Evolutionary conservation across 2,113 vertebrate species (phyloP).

Genomic region (Oreochromis niloticus): DNA sequence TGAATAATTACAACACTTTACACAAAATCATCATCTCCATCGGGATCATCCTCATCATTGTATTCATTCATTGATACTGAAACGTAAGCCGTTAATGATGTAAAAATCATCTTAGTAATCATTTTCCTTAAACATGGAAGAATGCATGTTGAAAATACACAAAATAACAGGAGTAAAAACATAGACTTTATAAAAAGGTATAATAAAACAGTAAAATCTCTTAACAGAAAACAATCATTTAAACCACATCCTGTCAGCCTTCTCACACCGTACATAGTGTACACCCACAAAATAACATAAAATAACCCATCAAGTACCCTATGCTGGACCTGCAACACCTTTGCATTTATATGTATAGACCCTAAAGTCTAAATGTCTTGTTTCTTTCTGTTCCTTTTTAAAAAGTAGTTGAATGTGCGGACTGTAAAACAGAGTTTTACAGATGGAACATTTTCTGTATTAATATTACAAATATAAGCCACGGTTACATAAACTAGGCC

Average conservation of each 20-base stretch:
- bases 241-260: not conserved
- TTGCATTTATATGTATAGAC: not conserved
- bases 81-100: too few relatives aligned
- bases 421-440: not conserved
- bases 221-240: rapidly evolving
- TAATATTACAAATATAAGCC: not conserved
- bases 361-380: not conserved
- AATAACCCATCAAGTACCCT: not conserved
- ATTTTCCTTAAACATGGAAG: too few relatives aligned
- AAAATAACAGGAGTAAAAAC: too few relatives aligned
- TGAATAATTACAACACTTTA: too few relatives aligned
- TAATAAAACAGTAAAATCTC: too few relatives aligned
- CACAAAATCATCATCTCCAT: too few relatives aligned
- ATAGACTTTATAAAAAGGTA: too few relatives aligned
- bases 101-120: too few relatives aligned
- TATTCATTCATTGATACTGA: too few relatives aligned
- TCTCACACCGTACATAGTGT: not conserved
- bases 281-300: not conserved
- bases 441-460: not conserved
- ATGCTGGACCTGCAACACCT: not conserved
- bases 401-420: not conserved
- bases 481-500: not conserved
- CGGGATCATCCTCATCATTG: too few relatives aligned
- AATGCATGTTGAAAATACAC: too few relatives aligned
- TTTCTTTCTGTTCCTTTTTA: not conserved